Evolutionary conservation across 1,140 invertebrate species (phyloP).

Genomic region (Tetraneura akinire): DNA sequence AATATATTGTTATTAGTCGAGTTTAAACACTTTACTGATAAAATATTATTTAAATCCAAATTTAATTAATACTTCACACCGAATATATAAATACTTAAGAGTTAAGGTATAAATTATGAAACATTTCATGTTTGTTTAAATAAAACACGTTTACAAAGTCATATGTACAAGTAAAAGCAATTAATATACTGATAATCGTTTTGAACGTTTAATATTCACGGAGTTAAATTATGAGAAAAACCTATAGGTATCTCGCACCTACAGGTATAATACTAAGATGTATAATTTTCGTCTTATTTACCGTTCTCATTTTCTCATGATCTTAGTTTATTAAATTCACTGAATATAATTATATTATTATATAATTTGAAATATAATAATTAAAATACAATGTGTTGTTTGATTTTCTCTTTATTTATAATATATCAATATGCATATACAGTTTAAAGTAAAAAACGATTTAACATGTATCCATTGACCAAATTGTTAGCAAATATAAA

Average conservation of each 20-base stretch:
- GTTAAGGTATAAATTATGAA: background rate
- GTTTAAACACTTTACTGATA: background rate
- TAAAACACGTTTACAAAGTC: background rate
- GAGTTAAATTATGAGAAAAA: background rate
- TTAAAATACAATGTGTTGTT: no score
- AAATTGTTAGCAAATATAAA: background rate
- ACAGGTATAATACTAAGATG: no score
- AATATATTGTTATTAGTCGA: background rate
- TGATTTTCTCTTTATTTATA: no score
- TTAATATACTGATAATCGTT: background rate
- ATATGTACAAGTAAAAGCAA: no score
- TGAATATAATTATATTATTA: no score
- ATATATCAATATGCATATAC: background rate
- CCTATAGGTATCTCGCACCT: background rate
- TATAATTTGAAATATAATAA: no score
- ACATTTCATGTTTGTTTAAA: background rate
- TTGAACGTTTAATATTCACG: background rate
- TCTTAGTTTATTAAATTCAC: no score
- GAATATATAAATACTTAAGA: no score
- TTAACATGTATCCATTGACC: background rate
- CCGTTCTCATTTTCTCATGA: no score
- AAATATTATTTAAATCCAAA: slow-evolving; percentile 6
- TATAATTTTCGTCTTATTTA: no score
- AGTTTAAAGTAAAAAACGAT: background rate
- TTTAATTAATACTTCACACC: background rate